Evolutionary conservation across 2,797 vertebrate genomes (phyloP).

Genomic region (Percopsis omiscomaycus): DNA sequence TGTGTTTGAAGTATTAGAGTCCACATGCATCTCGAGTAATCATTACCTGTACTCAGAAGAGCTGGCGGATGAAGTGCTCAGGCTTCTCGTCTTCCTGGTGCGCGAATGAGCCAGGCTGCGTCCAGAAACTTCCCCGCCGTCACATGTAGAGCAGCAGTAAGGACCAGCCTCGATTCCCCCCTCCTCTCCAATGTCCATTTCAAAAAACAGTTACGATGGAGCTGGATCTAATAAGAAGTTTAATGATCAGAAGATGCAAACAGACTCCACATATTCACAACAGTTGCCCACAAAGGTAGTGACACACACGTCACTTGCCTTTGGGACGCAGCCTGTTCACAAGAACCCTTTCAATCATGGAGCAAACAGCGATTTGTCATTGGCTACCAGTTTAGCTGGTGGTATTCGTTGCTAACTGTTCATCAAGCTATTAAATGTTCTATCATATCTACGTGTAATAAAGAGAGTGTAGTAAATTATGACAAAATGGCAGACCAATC

Average conservation of each 20-base stretch:
- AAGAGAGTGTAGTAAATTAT: too few relatives aligned
- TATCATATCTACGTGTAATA: too few relatives aligned
- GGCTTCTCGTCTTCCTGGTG: slow-evolving; percentile 85
- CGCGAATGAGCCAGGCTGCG: slow-evolving; percentile 60
- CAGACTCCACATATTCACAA: background rate
- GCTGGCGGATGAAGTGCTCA: slow-evolving; percentile 86
- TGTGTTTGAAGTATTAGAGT: background rate
- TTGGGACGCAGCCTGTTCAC: too few relatives aligned
- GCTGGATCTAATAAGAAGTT: slow-evolving; percentile 4
- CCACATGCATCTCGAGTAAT: too few relatives aligned
- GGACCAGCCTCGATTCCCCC: slow-evolving; percentile 67
- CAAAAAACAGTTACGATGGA: slow-evolving; percentile 18
- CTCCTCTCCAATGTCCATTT: slow-evolving; percentile 80
- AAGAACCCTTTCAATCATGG: too few relatives aligned
- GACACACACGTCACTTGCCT: too few relatives aligned
- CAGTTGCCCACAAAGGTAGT: background rate
- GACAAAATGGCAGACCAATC: too few relatives aligned
- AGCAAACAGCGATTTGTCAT: too few relatives aligned
- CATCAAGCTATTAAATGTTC: too few relatives aligned
- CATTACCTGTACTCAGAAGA: slow-evolving; percentile 87
- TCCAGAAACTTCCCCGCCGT: slow-evolving; percentile 72
- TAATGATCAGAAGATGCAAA: background rate
- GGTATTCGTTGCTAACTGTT: too few relatives aligned
- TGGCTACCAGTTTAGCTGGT: too few relatives aligned
- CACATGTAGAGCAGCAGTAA: slow-evolving; percentile 80